Evolutionary conservation across 2,113 vertebrate genomes (phyloP).

Genomic region (Procavia capensis): DNA sequence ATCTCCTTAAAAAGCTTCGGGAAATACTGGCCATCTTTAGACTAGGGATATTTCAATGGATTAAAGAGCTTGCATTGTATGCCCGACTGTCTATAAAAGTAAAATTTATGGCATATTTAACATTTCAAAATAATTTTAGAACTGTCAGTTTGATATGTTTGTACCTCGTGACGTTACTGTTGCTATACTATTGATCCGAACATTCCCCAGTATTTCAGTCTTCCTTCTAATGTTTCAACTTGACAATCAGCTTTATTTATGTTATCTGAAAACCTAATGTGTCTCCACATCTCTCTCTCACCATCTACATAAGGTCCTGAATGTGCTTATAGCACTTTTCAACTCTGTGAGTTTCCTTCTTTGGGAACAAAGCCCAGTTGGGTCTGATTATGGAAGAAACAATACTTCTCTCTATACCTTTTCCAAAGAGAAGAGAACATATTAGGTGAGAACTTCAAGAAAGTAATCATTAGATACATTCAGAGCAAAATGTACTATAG

Average conservation of each 20-base stretch:
- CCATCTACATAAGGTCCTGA: background rate
- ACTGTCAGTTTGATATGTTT: slow-evolving; percentile 21
- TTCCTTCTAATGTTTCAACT: background rate
- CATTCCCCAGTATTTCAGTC: slow-evolving; percentile 17
- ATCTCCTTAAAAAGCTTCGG: background rate
- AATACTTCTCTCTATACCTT: background rate
- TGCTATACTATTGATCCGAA: background rate
- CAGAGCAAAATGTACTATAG: background rate
- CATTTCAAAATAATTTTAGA: slow-evolving; percentile 43
- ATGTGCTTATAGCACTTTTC: background rate
- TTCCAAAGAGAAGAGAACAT: background rate
- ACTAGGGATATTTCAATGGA: background rate
- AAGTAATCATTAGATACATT: background rate
- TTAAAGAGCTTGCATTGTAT: background rate
- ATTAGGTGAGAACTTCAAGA: background rate
- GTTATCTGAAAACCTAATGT: background rate
- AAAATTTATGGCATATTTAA: background rate
- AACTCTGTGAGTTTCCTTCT: background rate
- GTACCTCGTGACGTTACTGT: background rate
- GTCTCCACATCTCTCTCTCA: background rate
- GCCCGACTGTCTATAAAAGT: background rate
- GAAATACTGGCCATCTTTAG: background rate
- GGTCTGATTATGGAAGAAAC: background rate
- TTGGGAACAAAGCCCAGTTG: background rate
- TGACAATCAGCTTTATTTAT: background rate